Percentiles rank a stretch among this genome's conserved stretches.
These are phyloP conservation scores for Falco concolor DNA, from an alignment of 2,797 vertebrate genomes.

Conservation along the genomic window DNA sequence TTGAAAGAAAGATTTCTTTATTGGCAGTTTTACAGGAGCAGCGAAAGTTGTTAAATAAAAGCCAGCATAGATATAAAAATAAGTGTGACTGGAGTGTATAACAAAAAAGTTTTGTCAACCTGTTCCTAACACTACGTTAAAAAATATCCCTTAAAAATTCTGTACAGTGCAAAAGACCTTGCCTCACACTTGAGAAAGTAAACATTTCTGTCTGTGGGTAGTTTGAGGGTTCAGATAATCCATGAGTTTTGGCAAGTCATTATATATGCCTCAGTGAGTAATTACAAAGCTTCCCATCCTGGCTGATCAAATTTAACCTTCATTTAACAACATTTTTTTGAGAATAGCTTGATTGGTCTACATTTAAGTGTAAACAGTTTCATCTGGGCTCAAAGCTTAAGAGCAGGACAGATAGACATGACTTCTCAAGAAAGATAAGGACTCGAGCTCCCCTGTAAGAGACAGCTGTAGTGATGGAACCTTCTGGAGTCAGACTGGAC, in stretches of 20 bases:
- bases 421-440: background rate
- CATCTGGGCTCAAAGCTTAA: background rate
- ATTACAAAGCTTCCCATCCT: background rate
- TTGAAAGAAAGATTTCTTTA: conserved; percentile 35
- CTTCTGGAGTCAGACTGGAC: background rate
- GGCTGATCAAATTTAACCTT: background rate
- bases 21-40: conserved; percentile 26
- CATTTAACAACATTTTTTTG: background rate
- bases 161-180: background rate
- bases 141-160: background rate
- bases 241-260: background rate
- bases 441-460: background rate
- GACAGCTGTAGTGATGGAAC: background rate
- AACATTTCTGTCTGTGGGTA: background rate
- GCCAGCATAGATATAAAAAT: background rate
- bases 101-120: background rate
- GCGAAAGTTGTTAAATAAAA: conserved; percentile 7
- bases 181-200: background rate
- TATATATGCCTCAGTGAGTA: background rate
- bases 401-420: background rate
- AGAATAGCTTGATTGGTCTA: background rate
- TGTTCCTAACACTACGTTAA: background rate
- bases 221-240: background rate
- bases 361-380: background rate
- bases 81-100: background rate